These are phyloP conservation scores for Diabrotica balteata DNA, from an alignment of 2,888 invertebrate species.

Conservation along the genomic window DNA sequence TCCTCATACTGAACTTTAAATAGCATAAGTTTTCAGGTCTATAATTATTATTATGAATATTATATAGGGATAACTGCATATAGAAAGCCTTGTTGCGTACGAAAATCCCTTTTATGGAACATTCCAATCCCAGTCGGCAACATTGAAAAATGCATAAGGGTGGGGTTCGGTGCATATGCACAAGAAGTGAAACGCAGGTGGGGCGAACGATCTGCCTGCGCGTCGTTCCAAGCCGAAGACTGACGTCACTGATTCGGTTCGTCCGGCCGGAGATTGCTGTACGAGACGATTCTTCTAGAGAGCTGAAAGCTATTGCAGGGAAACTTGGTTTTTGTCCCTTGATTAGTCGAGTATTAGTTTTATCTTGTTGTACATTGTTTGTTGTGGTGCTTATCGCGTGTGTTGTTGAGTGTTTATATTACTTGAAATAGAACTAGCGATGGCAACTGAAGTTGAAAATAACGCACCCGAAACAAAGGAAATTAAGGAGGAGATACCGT, in stretches of 20 bases:
- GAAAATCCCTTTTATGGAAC: no score
- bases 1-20: no score
- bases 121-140: constrained; percentile 7
- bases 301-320: neutral
- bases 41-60: no score
- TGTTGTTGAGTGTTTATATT: constrained; percentile 38
- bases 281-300: constrained; percentile 11
- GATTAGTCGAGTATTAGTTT: constrained; percentile 40
- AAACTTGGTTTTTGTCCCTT: constrained; percentile 25
- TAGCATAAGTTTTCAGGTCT: no score
- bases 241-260: constrained; percentile 46
- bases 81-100: no score
- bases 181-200: constrained; percentile 53
- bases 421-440: constrained; percentile 48
- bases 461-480: constrained; percentile 70
- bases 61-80: no score
- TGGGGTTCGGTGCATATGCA: constrained; percentile 53
- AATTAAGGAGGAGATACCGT: constrained; percentile 61
- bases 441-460: constrained; percentile 81
- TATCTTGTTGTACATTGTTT: constrained; percentile 28
- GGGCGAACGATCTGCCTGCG: constrained; percentile 45
- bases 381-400: constrained; percentile 34
- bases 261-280: constrained; percentile 18
- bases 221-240: constrained; percentile 44
- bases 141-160: constrained; percentile 40